A percentile compares a stretch with the other conserved stretches of the same genome.
Conservation (phyloP, 2,888 invertebrate genomes). For the Hydraecia micacea region DNA sequence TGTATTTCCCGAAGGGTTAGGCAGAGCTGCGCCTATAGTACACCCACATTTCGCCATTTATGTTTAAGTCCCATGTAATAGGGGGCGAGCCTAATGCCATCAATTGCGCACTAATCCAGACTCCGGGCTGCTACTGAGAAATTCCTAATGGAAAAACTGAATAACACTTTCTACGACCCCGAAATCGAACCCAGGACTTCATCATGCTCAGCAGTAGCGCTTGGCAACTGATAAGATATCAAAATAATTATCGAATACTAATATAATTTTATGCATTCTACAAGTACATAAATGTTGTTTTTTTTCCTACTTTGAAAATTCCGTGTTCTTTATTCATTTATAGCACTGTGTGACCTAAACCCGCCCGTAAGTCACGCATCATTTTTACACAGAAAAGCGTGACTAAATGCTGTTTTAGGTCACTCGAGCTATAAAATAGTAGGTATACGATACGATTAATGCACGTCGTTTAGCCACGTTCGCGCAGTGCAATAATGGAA, state of each 20-base stretch:
- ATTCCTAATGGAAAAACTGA: background rate
- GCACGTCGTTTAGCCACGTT: too few species aligned
- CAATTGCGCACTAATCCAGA: background rate
- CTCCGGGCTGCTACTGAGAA: background rate
- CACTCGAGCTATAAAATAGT: too few species aligned
- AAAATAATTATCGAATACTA: background rate
- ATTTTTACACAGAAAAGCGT: too few species aligned
- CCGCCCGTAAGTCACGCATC: too few species aligned
- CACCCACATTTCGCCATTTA: background rate
- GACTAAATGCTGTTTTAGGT: too few species aligned
- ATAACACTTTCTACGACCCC: too few species aligned
- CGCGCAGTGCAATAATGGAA: too few species aligned
- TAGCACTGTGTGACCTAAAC: too few species aligned
- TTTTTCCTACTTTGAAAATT: background rate
- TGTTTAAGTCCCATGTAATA: background rate
- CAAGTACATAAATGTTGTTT: background rate
- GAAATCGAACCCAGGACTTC: background rate
- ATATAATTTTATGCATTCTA: background rate
- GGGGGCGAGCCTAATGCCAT: background rate
- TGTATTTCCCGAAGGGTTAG: background rate
- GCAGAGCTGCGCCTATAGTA: background rate
- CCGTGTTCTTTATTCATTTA: background rate
- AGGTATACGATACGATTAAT: too few species aligned
- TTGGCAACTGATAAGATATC: background rate
- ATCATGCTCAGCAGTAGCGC: background rate